phyloP scores from a whole-genome alignment of 2,113 vertebrate genomes.

The Amphilophus citrinellus region DNA sequence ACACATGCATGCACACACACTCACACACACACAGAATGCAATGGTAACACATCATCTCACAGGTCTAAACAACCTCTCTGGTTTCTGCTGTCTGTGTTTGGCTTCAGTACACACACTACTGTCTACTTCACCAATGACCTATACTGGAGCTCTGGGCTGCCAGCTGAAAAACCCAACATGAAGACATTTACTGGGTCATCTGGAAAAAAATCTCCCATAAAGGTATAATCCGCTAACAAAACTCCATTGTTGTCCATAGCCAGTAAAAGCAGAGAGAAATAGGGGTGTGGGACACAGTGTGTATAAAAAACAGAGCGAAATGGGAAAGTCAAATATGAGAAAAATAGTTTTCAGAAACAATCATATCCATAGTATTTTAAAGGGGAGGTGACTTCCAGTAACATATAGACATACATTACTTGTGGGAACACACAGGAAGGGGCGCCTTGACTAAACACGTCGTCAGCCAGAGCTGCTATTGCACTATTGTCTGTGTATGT shows the following conservation, averaged over 20 bases:
- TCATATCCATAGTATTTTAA: conserved; percentile 30
- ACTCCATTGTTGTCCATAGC: conserved; percentile 60
- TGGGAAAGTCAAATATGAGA: conserved; percentile 25
- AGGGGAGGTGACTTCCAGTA: conserved; percentile 40
- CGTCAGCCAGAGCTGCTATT: conserved; percentile 48
- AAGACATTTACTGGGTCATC: conserved; percentile 56
- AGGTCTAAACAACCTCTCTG: conserved; percentile 65
- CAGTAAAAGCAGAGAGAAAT: conserved; percentile 33
- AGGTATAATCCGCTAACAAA: conserved; percentile 60
- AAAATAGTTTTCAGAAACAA: conserved; percentile 35
- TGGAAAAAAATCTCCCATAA: conserved; percentile 16
- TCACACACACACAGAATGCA: conserved; percentile 42
- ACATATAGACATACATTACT: conserved; percentile 12
- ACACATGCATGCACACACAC: conserved; percentile 27
- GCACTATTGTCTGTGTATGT: conserved; percentile 55
- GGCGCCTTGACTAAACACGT: conserved; percentile 83
- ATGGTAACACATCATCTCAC: conserved; percentile 69
- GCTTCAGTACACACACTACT: conserved; percentile 52
- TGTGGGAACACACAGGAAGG: conserved; percentile 78
- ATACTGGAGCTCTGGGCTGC: conserved; percentile 6
- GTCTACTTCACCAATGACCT: conserved; percentile 63
- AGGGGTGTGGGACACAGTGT: conserved; percentile 18
- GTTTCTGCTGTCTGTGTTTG: conserved; percentile 62
- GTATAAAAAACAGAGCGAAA: conserved; percentile 32
- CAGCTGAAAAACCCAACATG: conserved; percentile 34